phyloP scores from a whole-genome alignment of 2,113 vertebrate genomes.

The pig (Sus scrofa) region T2T-Sscrofa CM000812.6:17770001-17770500 shows the following conservation, averaged over 20 bases:
- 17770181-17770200: constrained; percentile 65
- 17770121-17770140: constrained; percentile 23
- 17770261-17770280: constrained; percentile 59
- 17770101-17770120: constrained; percentile 7
- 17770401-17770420: too few relatives aligned
- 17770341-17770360: too few relatives aligned
- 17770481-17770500: too few relatives aligned
- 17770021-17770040: too few relatives aligned
- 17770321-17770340: too few relatives aligned
- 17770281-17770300: constrained; percentile 50
- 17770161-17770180: constrained; percentile 53
- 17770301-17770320: constrained; percentile 17
- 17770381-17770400: too few relatives aligned
- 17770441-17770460: too few relatives aligned
- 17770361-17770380: too few relatives aligned
- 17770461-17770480: too few relatives aligned
- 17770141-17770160: constrained; percentile 1
- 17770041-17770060: constrained; percentile 47
- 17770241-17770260: constrained; percentile 58
- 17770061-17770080: constrained; percentile 36
- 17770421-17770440: too few relatives aligned
- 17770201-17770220: constrained; percentile 54
- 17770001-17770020: too few relatives aligned
- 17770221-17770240: constrained; percentile 75
- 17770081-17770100: background rate